Evolutionary conservation across 1,140 invertebrate genomes (phyloP).

Genomic region (Anastrepha obliqua): DNA sequence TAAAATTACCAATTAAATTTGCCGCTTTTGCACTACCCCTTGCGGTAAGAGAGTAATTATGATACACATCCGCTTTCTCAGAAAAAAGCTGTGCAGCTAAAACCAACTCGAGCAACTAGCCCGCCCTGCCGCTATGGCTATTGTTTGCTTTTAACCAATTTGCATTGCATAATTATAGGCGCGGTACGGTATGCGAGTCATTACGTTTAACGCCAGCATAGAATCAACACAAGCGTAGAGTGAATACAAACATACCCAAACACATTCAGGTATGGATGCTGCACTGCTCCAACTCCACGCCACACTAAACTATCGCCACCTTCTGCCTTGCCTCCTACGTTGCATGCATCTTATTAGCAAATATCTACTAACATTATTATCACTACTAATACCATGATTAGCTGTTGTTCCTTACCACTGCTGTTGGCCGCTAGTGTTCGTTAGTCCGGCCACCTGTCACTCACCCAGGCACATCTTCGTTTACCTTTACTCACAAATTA

Average conservation of each 20-base stretch:
- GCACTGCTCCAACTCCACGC: too few relatives aligned
- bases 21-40: too few relatives aligned
- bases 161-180: slow-evolving; percentile 46
- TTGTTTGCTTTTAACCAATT: slow-evolving; percentile 39
- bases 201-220: neutral
- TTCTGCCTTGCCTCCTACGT: neutral
- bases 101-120: neutral
- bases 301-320: neutral
- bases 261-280: too few relatives aligned
- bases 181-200: neutral
- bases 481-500: slow-evolving; percentile 20
- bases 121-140: neutral
- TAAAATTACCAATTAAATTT: too few relatives aligned
- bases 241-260: too few relatives aligned
- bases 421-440: neutral
- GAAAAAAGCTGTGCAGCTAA: too few relatives aligned
- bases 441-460: slow-evolving; percentile 31
- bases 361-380: slow-evolving; percentile 43
- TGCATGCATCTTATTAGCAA: neutral
- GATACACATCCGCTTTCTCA: too few relatives aligned
- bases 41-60: too few relatives aligned
- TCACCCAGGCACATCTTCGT: slow-evolving; percentile 3
- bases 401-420: slow-evolving; percentile 41
- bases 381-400: slow-evolving; percentile 50
- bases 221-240: too few relatives aligned